phyloP scores from a whole-genome alignment of 2,797 vertebrate genomes.

The Eleutherodactylus coqui region DNA sequence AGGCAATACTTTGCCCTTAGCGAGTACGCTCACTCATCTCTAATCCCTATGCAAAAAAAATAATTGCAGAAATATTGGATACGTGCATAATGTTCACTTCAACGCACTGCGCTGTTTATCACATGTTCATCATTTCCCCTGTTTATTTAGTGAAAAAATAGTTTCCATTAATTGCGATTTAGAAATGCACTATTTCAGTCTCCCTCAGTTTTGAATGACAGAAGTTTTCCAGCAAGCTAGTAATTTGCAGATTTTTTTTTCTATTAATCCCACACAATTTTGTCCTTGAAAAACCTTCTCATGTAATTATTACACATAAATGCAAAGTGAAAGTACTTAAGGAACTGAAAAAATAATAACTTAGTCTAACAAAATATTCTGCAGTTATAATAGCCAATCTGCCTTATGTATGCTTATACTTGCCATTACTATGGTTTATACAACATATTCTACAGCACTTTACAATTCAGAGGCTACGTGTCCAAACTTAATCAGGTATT shows the following conservation, averaged over 20 bases:
- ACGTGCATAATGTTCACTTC: background rate
- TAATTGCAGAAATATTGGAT: background rate
- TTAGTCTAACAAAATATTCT: background rate
- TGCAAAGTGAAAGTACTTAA: background rate
- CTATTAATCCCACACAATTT: background rate
- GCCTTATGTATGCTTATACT: too few relatives aligned
- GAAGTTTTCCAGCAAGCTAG: background rate
- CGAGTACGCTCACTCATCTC: too few relatives aligned
- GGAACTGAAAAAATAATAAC: background rate
- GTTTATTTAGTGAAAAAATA: background rate
- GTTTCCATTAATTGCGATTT: too few relatives aligned
- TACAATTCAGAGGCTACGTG: too few relatives aligned
- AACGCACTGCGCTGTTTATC: too few relatives aligned
- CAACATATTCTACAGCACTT: too few relatives aligned
- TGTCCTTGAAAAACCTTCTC: background rate
- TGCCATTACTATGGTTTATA: too few relatives aligned
- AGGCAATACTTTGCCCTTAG: too few relatives aligned
- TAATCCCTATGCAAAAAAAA: background rate
- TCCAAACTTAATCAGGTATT: too few relatives aligned
- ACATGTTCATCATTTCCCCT: background rate
- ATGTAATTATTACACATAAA: background rate
- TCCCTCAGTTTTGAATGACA: background rate
- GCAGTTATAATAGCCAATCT: background rate
- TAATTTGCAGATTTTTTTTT: background rate
- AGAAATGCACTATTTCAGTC: background rate